These are phyloP conservation scores for Drosophila buzzatii DNA, from an alignment of 2,888 invertebrate species.

Conservation along the genomic window DNA sequence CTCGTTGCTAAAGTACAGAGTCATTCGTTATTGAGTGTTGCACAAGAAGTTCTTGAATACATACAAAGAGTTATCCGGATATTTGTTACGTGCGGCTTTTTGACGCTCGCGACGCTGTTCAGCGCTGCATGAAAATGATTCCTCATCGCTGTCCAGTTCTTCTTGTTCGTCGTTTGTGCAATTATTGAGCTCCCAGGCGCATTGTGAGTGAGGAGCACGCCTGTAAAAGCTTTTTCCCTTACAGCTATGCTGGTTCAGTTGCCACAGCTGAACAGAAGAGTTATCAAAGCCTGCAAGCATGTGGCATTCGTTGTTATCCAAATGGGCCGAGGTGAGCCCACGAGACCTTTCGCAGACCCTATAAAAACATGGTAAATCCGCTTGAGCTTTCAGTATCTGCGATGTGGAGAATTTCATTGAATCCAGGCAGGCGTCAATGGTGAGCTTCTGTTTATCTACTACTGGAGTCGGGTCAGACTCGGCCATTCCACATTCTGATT, in stretches of 20 bases:
- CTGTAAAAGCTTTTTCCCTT: conserved; percentile 82
- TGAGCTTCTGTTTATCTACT: conserved; percentile 33
- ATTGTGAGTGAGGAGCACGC: conserved; percentile 66
- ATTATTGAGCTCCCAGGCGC: conserved; percentile 83
- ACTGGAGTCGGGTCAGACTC: conserved; percentile 27
- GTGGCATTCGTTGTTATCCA: conserved; percentile 84
- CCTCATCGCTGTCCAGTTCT: conserved; percentile 52
- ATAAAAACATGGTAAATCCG: conserved; percentile 72
- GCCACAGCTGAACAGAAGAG: conserved; percentile 84
- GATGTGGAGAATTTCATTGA: conserved; percentile 58
- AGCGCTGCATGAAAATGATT: conserved; percentile 25
- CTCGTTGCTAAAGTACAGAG: conserved; percentile 65
- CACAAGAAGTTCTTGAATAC: conserved; percentile 18
- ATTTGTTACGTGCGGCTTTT: conserved; percentile 66
- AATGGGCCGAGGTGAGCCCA: conserved; percentile 76
- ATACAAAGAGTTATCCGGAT: conserved; percentile 83
- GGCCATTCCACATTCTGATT: conserved; percentile 50
- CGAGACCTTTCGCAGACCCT: conserved; percentile 70
- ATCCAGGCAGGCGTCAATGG: conserved; percentile 65
- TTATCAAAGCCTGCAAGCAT: conserved; percentile 84
- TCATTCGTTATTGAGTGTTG: neutral
- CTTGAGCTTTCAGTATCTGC: conserved; percentile 69
- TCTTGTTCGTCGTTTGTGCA: conserved; percentile 64
- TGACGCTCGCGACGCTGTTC: conserved; percentile 48
- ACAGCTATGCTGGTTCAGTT: conserved; percentile 81